Evolutionary conservation across 1,140 invertebrate species (phyloP), one percentile per base, ranked within the genome.

Genomic region (Diabrotica virgifera): DNA sequence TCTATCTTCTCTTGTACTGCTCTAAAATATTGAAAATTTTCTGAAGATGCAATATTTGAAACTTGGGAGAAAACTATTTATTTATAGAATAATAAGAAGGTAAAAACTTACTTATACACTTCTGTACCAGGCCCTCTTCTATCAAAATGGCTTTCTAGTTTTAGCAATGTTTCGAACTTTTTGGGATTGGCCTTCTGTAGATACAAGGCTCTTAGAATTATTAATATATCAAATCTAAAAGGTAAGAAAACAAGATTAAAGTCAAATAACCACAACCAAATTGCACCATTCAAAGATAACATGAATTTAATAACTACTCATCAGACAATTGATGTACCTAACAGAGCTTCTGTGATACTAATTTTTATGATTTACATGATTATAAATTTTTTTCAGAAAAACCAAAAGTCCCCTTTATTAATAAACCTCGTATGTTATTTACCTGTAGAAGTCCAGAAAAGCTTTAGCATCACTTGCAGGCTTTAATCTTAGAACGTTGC

Each of bases 101-200:
- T 24, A 9, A 51, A 55, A 62, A 52, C 56, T 72, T 78, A 90
- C 80, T 86, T 82, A 67, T 87, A 85, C 11, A 85, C 79, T 12
- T 88, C 85, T 10, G 87, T 89, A 13, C 84, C 85, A 2, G 82
- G 80, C 5, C 82, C 82, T 55, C 90, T 85, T 40, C 85, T 81
- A 37, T 89, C 85, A 66, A 85, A 83, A 73, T 93, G 90, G 3
- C 86, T 86, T 72, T 91, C 85, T 76, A 92, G 81, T 50, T 86
- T 82, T 8, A 85, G 69, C 6, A 93, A 66, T 13, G 83, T 78
- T 14, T 82, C 71, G 86, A 88, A 93, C 58, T 84, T 85, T 50
- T 86, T 85, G 0, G 84, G 83, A 66, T 85, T 81, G 5, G 78
- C 82, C 9, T 82, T 82, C 74, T 90, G 85, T 5, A 90, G 72